Evolutionary conservation across 2,797 vertebrate species (phyloP).

Genomic region (Cossypha polioptera): DNA sequence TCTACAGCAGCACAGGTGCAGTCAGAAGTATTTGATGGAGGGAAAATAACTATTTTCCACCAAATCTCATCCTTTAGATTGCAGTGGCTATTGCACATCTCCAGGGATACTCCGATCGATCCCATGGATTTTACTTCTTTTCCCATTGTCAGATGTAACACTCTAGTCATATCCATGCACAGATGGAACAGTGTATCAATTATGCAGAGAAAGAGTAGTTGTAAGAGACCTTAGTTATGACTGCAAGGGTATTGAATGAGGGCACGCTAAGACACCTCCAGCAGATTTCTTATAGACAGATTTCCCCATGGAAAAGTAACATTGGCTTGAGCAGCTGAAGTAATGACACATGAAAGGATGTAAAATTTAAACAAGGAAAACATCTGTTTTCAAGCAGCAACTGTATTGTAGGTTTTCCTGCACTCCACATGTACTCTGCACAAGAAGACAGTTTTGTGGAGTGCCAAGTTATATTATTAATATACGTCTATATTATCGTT

Average conservation of each 20-base stretch:
- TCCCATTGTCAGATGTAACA: background rate
- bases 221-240: background rate
- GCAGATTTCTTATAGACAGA: background rate
- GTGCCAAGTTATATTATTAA: background rate
- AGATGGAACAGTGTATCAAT: background rate
- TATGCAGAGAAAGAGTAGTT: background rate
- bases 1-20: background rate
- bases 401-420: background rate
- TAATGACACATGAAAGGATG: background rate
- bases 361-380: background rate
- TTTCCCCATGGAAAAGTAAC: background rate
- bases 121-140: background rate
- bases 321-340: background rate
- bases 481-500: rapidly evolving
- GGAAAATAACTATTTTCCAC: background rate
- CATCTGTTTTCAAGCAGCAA: background rate
- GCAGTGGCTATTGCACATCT: background rate
- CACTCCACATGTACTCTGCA: rapidly evolving
- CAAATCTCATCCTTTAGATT: background rate
- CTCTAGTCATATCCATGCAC: background rate
- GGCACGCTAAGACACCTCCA: background rate
- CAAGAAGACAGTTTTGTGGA: rapidly evolving
- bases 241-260: background rate
- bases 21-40: background rate
- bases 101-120: background rate